phyloP scores from a whole-genome alignment of 2,113 vertebrate species.

The Epinephelus moara region DNA sequence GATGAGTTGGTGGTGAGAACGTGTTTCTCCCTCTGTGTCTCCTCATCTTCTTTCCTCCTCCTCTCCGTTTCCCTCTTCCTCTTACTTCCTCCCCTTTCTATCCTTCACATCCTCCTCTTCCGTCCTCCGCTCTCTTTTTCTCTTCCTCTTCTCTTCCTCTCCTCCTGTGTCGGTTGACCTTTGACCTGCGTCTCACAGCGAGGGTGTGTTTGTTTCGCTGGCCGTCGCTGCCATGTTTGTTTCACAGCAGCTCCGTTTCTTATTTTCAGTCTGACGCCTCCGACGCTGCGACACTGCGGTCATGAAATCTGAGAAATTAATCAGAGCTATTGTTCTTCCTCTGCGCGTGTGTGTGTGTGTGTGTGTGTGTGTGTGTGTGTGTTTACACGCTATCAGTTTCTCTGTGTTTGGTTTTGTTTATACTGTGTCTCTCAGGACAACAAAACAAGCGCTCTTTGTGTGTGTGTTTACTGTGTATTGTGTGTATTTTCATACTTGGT shows the following conservation, averaged over 20 bases:
- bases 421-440: slow-evolving; percentile 55
- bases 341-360: slow-evolving; percentile 30
- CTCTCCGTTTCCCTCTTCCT: no score
- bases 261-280: slow-evolving; percentile 56
- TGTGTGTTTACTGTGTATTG: slow-evolving; percentile 9
- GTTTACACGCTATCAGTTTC: slow-evolving; percentile 51
- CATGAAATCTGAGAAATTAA: slow-evolving; percentile 72
- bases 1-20: no score
- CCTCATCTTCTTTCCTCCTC: background rate
- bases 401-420: slow-evolving; percentile 69
- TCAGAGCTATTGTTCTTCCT: slow-evolving; percentile 67
- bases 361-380: slow-evolving; percentile 31
- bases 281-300: slow-evolving; percentile 44
- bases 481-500: slow-evolving; percentile 52
- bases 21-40: no score
- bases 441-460: slow-evolving; percentile 47
- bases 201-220: slow-evolving; percentile 65
- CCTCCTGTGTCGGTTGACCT: slow-evolving; percentile 21
- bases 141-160: background rate
- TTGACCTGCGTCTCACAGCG: slow-evolving; percentile 29
- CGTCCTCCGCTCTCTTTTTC: no score
- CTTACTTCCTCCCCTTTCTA: background rate
- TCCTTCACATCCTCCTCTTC: background rate
- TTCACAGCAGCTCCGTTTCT: slow-evolving; percentile 32
- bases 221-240: slow-evolving; percentile 45